Conservation (phyloP, 2,888 invertebrate species). For the Sinelater perroti region DNA sequence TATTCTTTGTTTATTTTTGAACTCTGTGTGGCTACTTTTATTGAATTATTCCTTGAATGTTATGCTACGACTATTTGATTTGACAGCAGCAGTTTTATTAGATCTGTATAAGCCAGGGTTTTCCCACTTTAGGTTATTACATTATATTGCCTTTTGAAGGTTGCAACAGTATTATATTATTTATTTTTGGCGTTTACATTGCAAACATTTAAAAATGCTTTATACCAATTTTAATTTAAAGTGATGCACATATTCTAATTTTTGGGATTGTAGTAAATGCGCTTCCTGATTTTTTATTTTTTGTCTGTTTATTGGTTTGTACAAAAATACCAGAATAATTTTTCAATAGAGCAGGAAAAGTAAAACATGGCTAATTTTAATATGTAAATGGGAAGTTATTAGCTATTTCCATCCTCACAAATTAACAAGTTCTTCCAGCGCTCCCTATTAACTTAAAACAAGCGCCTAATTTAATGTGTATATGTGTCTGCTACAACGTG, state of each 20-base stretch:
- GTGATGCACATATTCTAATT: no score
- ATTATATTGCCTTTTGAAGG: slow-evolving; percentile 31
- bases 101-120: slow-evolving; percentile 32
- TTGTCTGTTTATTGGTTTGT: no score
- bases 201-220: no score
- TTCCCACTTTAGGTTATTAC: slow-evolving; percentile 35
- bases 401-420: background rate
- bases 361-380: slow-evolving; percentile 2
- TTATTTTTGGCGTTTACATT: slow-evolving; percentile 34
- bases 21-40: slow-evolving; percentile 37
- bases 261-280: no score
- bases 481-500: slow-evolving; percentile 38
- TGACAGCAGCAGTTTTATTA: slow-evolving; percentile 38
- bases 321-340: no score
- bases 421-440: background rate
- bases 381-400: no score
- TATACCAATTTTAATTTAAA: no score
- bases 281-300: no score
- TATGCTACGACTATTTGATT: slow-evolving; percentile 35
- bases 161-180: slow-evolving; percentile 31
- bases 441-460: slow-evolving; percentile 24
- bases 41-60: slow-evolving; percentile 40
- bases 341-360: no score
- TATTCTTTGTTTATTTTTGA: no score
- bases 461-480: slow-evolving; percentile 28